A percentile compares a stretch with the other conserved stretches of the same genome.
These are phyloP conservation scores for Protomyctophum bolini DNA, from an alignment of 2,113 vertebrate species.

Conservation along the genomic window DNA sequence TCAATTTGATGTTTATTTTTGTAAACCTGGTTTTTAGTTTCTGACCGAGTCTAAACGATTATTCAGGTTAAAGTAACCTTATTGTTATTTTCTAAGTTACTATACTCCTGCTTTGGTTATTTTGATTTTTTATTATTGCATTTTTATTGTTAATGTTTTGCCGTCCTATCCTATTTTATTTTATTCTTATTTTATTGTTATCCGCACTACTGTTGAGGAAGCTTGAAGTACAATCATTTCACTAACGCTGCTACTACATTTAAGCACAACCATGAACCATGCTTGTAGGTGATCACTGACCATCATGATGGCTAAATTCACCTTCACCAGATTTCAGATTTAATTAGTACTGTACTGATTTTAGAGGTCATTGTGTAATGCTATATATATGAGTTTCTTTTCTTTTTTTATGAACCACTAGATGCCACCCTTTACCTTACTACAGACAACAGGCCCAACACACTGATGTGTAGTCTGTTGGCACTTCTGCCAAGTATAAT, in stretches of 20 bases:
- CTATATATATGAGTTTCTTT: constrained; percentile 8
- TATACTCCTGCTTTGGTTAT: too few species aligned
- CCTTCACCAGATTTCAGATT: neutral
- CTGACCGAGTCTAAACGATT: too few species aligned
- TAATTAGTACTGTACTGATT: neutral
- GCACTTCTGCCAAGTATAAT: constrained; percentile 13
- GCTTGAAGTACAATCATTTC: too few species aligned
- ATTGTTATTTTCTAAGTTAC: neutral
- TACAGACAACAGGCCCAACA: neutral
- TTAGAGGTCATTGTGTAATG: too few species aligned
- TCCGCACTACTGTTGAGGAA: too few species aligned
- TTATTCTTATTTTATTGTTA: too few species aligned
- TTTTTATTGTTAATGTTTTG: neutral
- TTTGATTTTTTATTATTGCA: neutral
- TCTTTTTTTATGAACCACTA: constrained; percentile 21
- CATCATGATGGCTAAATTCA: neutral
- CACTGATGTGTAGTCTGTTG: neutral
- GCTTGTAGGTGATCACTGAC: too few species aligned
- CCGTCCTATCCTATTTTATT: too few species aligned
- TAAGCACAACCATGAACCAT: neutral
- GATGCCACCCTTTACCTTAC: neutral
- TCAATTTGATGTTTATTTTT: too few species aligned
- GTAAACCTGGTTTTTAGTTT: too few species aligned
- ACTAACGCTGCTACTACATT: neutral
- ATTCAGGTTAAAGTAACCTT: neutral